Base-by-base conservation (phyloP, 2,888 invertebrate species). In the Micoletzkya japonica region DNA sequence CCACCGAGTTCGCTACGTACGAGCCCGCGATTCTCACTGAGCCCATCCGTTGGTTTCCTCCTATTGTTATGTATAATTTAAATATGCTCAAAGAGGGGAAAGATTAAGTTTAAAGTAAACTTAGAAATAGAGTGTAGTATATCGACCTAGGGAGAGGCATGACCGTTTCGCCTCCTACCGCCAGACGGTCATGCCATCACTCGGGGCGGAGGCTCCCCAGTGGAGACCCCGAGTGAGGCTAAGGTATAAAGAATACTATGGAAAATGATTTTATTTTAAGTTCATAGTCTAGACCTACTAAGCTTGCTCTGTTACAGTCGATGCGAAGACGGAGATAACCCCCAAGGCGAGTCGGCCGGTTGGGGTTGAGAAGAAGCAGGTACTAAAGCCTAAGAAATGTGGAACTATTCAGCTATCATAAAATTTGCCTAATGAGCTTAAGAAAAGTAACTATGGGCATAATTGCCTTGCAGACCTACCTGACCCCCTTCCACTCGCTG, bases 401-500 rank as follows among this genome's bases (percentile, higher is more conserved):
- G 50, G 49, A 0, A 50, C 50, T 49, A 2, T 24, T 28, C 2
- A n/a, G 10, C 37, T 36, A 24, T 26, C 1, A 58, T 58, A 1
- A 20, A n/a, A 34, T 26, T 28, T 6, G 2, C 28, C 28, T n/a
- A n/a, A n/a, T n/a, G n/a, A n/a, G n/a, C n/a, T n/a, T n/a, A n/a
- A n/a, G n/a, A n/a, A n/a, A n/a, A n/a, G n/a, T n/a, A n/a, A n/a
- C n/a, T n/a, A n/a, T n/a, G n/a, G n/a, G n/a, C n/a, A n/a, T n/a
- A n/a, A n/a, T n/a, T n/a, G n/a, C n/a, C 17, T 37, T 54, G 24
- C 64, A 66, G 64, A 44, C 64, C 37, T 66, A 54, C 24, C 54
- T 54, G 32, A 66, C 64, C 7, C 64, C 64, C 0, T 66, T 66
- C 64, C 64, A 66, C 52, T 54, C 64, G 52, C 39, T 66, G 52